Conservation (phyloP, 2,888 invertebrate genomes). For the Apodemia mormo region DNA sequence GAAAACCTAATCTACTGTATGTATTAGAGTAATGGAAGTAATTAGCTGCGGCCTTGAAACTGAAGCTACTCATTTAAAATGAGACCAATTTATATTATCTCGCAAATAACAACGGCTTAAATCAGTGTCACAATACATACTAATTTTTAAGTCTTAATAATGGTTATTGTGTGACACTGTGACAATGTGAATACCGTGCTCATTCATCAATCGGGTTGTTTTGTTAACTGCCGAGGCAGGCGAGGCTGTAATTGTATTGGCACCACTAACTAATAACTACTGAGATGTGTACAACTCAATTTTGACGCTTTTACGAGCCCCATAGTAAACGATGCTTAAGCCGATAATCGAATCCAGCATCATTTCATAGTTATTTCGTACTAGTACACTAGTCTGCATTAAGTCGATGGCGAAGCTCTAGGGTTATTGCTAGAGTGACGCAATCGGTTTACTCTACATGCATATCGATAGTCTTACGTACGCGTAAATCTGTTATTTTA, state of each 20-base stretch:
- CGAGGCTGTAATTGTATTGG: no score
- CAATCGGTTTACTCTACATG: neutral
- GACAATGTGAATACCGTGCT: no score
- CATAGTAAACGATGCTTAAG: no score
- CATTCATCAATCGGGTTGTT: neutral
- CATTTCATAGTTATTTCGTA: no score
- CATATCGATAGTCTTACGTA: neutral
- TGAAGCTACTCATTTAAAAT: neutral
- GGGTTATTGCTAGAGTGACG: no score
- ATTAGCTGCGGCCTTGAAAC: conserved; percentile 3
- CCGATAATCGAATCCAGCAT: no score
- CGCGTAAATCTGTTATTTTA: neutral
- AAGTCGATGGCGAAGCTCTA: no score
- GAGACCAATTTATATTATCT: neutral
- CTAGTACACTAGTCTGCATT: no score
- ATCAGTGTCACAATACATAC: no score
- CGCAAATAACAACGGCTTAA: neutral
- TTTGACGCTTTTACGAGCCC: neutral
- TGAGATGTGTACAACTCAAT: neutral
- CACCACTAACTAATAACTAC: no score
- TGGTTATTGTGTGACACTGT: no score
- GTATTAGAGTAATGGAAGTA: neutral
- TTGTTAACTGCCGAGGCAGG: neutral
- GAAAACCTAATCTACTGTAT: neutral
- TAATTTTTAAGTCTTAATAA: no score